These are phyloP conservation scores for Lumbricus terrestris DNA, from an alignment of 2,888 invertebrate species.

Conservation along the genomic window DNA sequence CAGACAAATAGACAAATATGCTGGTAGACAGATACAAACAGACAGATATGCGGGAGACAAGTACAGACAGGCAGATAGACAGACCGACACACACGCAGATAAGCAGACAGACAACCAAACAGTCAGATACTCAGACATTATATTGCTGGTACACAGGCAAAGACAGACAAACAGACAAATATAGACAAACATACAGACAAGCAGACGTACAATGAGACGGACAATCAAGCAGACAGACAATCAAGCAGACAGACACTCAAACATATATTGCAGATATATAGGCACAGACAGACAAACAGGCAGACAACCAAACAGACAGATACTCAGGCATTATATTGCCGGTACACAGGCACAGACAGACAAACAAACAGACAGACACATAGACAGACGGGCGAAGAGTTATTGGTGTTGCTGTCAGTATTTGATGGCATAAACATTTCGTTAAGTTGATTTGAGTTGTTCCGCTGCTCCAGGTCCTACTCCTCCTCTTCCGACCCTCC, in stretches of 20 bases:
- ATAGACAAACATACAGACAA: conserved; percentile 5
- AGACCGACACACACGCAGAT: neutral
- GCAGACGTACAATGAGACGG: neutral
- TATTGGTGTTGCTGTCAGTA: neutral
- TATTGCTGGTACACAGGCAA: neutral
- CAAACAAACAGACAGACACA: neutral
- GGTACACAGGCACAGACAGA: neutral
- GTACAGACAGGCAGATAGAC: neutral
- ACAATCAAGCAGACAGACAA: neutral
- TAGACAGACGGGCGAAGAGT: neutral
- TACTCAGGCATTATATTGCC: neutral
- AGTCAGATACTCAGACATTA: neutral
- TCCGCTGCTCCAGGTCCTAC: neutral
- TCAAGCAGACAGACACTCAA: conserved; percentile 11
- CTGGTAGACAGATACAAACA: neutral
- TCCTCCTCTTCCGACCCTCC: too few species aligned
- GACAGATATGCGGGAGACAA: too few species aligned
- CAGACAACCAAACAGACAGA: neutral
- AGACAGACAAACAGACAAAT: neutral
- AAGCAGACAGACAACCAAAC: neutral
- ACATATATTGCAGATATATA: neutral
- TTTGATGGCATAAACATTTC: neutral
- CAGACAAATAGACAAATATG: too few species aligned
- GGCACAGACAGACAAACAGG: neutral
- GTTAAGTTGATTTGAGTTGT: neutral